Evolutionary conservation across 2,797 vertebrate genomes (phyloP).

Genomic region (Intellagama lesueurii): DNA sequence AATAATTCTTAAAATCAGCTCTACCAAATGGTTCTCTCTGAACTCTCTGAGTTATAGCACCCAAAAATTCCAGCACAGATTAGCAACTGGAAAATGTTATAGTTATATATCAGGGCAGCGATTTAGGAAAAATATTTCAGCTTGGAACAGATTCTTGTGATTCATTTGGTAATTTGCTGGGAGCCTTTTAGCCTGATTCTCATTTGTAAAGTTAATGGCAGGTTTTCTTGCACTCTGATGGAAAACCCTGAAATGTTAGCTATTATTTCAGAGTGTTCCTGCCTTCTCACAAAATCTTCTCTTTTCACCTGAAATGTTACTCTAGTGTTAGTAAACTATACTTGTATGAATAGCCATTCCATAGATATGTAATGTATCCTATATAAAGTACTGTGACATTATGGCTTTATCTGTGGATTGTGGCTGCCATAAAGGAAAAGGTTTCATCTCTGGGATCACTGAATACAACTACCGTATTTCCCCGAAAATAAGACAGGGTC

Average conservation of each 20-base stretch:
- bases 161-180: conserved; percentile 68
- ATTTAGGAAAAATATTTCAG: conserved; percentile 64
- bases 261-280: conserved; percentile 67
- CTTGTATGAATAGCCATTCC: not conserved
- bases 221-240: conserved; percentile 63
- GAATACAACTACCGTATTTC: not conserved
- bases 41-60: not conserved
- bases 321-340: conserved; percentile 37
- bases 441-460: not conserved
- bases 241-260: conserved; percentile 63
- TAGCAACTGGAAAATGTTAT: conserved; percentile 59
- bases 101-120: conserved; percentile 59
- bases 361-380: not conserved
- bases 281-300: conserved; percentile 47
- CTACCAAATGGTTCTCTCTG: not conserved
- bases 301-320: conserved; percentile 46
- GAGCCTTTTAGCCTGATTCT: conserved; percentile 69
- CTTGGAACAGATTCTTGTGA: conserved; percentile 67
- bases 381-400: too few species aligned
- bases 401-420: rapidly evolving
- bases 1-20: not conserved
- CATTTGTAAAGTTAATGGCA: conserved; percentile 70
- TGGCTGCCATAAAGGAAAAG: not conserved
- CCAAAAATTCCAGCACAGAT: conserved; percentile 59
- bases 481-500: too few species aligned